These are phyloP conservation scores for Frankliniella intonsa DNA, from an alignment of 2,888 invertebrate genomes.

Conservation along the genomic window DNA sequence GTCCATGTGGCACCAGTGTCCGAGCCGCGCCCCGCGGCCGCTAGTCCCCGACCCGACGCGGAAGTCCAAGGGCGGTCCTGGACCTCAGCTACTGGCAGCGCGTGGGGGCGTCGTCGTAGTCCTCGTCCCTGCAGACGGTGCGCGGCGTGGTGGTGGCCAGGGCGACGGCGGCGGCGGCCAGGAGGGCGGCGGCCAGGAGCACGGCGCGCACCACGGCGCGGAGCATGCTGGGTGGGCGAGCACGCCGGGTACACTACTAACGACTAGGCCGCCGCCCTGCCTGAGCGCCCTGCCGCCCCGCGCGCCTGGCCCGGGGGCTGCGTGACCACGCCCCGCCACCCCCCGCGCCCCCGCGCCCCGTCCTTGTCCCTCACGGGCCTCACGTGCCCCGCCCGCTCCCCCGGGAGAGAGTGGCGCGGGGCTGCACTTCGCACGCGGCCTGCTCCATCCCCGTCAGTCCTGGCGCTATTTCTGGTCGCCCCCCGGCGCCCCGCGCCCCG, in stretches of 20 bases:
- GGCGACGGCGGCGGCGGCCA: not conserved
- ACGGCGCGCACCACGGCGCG: not conserved
- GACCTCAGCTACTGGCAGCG: conserved; percentile 7
- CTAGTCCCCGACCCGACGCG: not conserved
- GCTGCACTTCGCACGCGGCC: too few species aligned
- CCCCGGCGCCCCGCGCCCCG: not conserved
- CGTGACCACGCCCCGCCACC: not conserved
- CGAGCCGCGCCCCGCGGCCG: not conserved
- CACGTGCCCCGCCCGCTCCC: too few species aligned
- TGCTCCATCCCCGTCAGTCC: not conserved
- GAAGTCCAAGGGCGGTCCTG: not conserved
- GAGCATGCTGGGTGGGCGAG: conserved; percentile 8
- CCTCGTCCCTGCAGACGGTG: not conserved
- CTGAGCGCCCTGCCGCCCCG: not conserved
- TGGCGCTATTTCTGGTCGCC: not conserved
- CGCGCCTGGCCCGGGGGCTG: not conserved
- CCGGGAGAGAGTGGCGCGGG: too few species aligned
- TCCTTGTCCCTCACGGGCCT: too few species aligned
- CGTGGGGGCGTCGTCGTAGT: not conserved
- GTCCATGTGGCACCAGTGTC: not conserved
- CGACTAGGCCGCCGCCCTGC: not conserved
- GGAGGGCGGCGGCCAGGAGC: too few species aligned
- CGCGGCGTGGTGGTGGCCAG: not conserved
- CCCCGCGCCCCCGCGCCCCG: not conserved
- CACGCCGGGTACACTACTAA: conserved; percentile 21